phyloP scores from a whole-genome alignment of 2,888 invertebrate genomes.

The Stratiomys singularior region DNA sequence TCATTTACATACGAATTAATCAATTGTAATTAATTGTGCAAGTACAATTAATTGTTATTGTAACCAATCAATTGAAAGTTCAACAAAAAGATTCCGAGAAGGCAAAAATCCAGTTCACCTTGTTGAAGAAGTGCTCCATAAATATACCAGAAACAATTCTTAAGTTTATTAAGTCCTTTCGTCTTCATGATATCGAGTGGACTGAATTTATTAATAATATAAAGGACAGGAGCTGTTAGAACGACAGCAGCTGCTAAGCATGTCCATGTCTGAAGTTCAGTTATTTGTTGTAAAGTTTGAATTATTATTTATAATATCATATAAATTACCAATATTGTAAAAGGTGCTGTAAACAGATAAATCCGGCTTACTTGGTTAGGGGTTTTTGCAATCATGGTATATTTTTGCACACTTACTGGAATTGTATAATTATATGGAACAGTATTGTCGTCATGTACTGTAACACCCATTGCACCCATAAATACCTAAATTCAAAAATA shows the following conservation, averaged over 20 bases:
- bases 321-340: constrained; percentile 72
- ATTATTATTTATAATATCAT: too few species aligned
- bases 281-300: too few species aligned
- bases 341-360: constrained; percentile 85
- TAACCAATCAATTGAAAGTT: too few species aligned
- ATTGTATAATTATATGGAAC: constrained; percentile 78
- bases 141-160: constrained; percentile 72
- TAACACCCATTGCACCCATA: constrained; percentile 62
- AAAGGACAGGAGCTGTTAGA: constrained; percentile 81
- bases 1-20: too few species aligned
- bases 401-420: constrained; percentile 81
- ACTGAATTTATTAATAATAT: constrained; percentile 76
- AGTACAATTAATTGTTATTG: too few species aligned
- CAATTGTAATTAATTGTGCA: too few species aligned
- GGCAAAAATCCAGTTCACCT: constrained; percentile 72
- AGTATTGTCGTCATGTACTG: constrained; percentile 61
- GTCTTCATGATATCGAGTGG: constrained; percentile 66
- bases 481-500: constrained; percentile 56
- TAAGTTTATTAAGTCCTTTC: constrained; percentile 66
- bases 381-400: constrained; percentile 80
- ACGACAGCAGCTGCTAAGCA: constrained; percentile 79
- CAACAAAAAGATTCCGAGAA: too few species aligned
- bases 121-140: constrained; percentile 92
- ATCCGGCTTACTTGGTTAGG: constrained; percentile 85
- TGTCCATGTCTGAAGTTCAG: constrained; percentile 84